Evolutionary conservation across 2,888 invertebrate species (phyloP).

Genomic region (Noctua janthe): DNA sequence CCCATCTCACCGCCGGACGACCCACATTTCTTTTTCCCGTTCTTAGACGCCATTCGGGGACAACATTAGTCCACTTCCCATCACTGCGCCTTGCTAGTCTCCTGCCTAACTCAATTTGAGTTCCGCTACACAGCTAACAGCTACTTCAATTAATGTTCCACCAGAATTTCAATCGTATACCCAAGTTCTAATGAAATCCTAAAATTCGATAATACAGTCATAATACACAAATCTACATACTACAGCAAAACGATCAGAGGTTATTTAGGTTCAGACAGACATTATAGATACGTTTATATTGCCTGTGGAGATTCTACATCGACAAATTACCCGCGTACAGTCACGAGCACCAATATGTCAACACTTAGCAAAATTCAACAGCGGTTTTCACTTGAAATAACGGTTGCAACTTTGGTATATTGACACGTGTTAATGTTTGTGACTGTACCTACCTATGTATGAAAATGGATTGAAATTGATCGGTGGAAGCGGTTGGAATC

Average conservation of each 20-base stretch:
- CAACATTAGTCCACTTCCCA: no score
- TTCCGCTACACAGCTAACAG: no score
- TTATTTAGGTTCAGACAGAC: constrained; percentile 35
- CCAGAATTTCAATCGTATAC: neutral
- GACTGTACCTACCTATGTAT: neutral
- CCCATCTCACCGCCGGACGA: no score
- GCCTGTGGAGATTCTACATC: constrained; percentile 14
- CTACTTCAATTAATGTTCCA: neutral
- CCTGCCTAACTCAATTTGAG: no score
- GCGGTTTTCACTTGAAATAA: neutral
- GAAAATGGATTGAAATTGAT: constrained; percentile 55
- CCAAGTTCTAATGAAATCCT: neutral
- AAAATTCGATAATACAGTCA: constrained; percentile 2
- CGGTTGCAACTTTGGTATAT: neutral
- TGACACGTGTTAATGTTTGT: neutral
- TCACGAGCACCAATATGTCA: constrained; percentile 18
- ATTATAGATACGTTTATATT: constrained; percentile 24
- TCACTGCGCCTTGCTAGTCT: no score
- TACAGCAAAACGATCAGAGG: constrained; percentile 3
- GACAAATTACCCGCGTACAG: constrained; percentile 38
- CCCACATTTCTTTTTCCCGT: no score
- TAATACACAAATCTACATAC: constrained; percentile 14
- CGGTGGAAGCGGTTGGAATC: constrained; percentile 26
- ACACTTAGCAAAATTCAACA: constrained; percentile 6
- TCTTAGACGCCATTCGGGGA: no score